A percentile compares a stretch with the other conserved stretches of the same genome.
Conservation (phyloP, 2,888 invertebrate species). For the Pollenia angustigena region DNA sequence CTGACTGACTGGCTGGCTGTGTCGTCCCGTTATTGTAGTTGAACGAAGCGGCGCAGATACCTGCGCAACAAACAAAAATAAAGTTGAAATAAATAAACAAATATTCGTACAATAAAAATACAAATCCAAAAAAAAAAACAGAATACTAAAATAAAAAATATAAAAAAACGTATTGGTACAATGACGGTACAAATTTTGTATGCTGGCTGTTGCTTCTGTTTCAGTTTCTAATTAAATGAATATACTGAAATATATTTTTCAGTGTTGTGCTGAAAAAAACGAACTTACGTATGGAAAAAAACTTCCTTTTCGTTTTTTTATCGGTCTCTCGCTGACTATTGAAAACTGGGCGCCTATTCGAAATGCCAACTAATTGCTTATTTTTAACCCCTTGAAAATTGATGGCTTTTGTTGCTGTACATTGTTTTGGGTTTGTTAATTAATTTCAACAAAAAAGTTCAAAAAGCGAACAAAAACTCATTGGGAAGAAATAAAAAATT, state of each 20-base stretch:
- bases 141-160: conserved; percentile 50
- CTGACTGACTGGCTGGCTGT: conserved; percentile 18
- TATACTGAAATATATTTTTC: conserved; percentile 39
- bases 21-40: conserved; percentile 69
- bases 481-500: conserved; percentile 58
- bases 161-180: conserved; percentile 46
- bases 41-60: conserved; percentile 72
- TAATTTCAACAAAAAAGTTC: conserved; percentile 78
- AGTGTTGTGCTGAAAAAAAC: conserved; percentile 52
- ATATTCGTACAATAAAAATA: conserved; percentile 37
- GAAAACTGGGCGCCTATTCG: conserved; percentile 76
- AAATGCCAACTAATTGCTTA: conserved; percentile 78
- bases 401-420: conserved; percentile 67
- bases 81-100: conserved; percentile 41
- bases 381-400: conserved; percentile 82
- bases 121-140: conserved; percentile 19
- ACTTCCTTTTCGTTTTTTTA: conserved; percentile 63
- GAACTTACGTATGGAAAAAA: conserved; percentile 20
- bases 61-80: conserved; percentile 69
- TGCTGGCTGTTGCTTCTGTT: conserved; percentile 67
- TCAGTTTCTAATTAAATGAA: conserved; percentile 71
- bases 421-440: conserved; percentile 79
- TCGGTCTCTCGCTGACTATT: conserved; percentile 56
- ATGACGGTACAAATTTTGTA: conserved; percentile 67
- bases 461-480: conserved; percentile 40